Percentiles rank a stretch among this genome's conserved stretches.
Evolutionary conservation across 2,888 invertebrate genomes (phyloP).

Genomic region (Agonopterix heracliana): DNA sequence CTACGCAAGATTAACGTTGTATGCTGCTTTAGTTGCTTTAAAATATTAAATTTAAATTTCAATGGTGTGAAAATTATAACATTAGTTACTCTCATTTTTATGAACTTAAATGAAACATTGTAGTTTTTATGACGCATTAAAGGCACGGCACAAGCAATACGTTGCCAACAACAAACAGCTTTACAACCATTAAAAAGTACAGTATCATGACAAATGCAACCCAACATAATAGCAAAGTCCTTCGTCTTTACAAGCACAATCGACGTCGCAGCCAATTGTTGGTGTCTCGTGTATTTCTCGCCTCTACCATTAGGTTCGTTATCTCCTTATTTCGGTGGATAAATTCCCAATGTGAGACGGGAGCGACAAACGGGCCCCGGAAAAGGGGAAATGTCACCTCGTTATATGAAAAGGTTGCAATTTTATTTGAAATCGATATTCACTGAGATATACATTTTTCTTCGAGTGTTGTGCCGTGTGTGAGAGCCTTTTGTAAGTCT

Average conservation of each 20-base stretch:
- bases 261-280: conserved; percentile 38
- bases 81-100: no score
- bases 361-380: conserved; percentile 57
- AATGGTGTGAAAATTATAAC: no score
- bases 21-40: no score
- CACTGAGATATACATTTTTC: conserved; percentile 56
- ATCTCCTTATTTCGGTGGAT: conserved; percentile 74
- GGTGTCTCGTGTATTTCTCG: conserved; percentile 34
- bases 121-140: no score
- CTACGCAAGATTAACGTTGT: no score
- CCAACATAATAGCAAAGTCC: conserved; percentile 18
- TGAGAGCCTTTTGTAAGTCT: conserved; percentile 13
- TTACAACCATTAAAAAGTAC: no score
- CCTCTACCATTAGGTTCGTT: conserved; percentile 65
- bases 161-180: no score
- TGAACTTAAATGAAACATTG: no score
- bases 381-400: conserved; percentile 73
- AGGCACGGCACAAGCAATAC: no score
- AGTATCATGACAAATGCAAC: conserved; percentile 18
- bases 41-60: no score
- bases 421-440: conserved; percentile 77
- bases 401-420: conserved; percentile 76
- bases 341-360: conserved; percentile 64
- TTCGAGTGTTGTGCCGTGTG: conserved; percentile 29
- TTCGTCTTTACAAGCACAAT: conserved; percentile 7